Evolutionary conservation across 2,113 vertebrate genomes (phyloP).

Genomic region (Actenoides hombroni): DNA sequence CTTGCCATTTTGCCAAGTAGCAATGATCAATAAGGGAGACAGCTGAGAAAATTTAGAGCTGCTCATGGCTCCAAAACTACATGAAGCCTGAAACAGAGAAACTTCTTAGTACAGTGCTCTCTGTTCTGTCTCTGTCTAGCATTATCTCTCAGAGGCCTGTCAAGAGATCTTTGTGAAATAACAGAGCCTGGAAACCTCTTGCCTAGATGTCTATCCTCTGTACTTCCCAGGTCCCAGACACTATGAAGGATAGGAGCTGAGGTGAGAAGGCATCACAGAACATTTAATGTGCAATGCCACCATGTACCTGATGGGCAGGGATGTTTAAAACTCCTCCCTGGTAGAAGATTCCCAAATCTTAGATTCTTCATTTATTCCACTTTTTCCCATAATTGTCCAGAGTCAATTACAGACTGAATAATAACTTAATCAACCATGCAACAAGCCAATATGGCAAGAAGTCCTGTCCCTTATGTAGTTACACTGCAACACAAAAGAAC

Average conservation of each 20-base stretch:
- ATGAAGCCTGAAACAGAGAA: not conserved
- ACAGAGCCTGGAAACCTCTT: not conserved
- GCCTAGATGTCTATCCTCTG: fast-evolving
- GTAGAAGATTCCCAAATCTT: not conserved
- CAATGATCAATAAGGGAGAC: not conserved
- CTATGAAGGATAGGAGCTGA: not conserved
- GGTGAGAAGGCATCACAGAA: not conserved
- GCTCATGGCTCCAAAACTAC: not conserved
- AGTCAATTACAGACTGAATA: not conserved
- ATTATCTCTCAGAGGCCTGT: not conserved
- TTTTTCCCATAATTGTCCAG: not conserved
- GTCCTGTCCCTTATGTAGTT: not conserved
- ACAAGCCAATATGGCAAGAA: not conserved
- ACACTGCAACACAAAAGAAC: not conserved
- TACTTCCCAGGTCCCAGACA: not conserved
- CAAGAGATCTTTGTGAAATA: not conserved
- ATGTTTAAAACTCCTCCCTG: not conserved
- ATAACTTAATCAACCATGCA: not conserved
- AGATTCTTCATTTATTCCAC: not conserved
- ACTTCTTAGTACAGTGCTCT: not conserved
- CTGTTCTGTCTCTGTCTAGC: not conserved
- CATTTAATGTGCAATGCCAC: not conserved
- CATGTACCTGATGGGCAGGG: not conserved
- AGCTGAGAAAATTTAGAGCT: not conserved
- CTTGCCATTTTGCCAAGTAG: not conserved